phyloP scores from a whole-genome alignment of 1,140 invertebrate genomes.

The Mercenaria mercenaria region DNA sequence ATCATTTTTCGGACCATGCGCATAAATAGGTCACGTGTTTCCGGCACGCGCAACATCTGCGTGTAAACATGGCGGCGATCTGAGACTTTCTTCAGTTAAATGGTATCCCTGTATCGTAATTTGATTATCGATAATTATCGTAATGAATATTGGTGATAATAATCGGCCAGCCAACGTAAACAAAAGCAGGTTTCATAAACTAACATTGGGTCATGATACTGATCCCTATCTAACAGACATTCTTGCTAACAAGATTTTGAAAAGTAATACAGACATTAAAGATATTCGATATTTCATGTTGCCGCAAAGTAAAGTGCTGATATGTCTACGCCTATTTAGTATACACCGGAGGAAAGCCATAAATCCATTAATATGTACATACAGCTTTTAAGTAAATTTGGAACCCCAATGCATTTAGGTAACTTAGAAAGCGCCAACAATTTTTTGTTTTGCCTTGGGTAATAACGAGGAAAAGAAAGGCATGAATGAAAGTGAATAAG shows the following conservation, averaged over 20 bases:
- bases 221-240: neutral
- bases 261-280: neutral
- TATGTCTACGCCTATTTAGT: too few relatives aligned
- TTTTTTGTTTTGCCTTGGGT: too few relatives aligned
- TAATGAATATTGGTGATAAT: slow-evolving; percentile 47
- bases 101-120: slow-evolving; percentile 26
- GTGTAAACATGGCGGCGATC: slow-evolving; percentile 47
- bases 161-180: slow-evolving; percentile 48
- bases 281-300: too few relatives aligned
- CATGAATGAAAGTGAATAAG: too few relatives aligned
- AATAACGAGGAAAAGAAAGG: too few relatives aligned
- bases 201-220: neutral
- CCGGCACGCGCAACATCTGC: slow-evolving; percentile 63
- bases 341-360: too few relatives aligned
- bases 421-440: too few relatives aligned
- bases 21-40: slow-evolving; percentile 38
- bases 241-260: neutral
- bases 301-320: too few relatives aligned
- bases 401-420: neutral
- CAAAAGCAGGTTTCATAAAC: slow-evolving; percentile 33
- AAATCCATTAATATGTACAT: too few relatives aligned
- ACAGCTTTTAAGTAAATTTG: neutral
- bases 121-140: slow-evolving; percentile 55
- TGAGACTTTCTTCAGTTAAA: slow-evolving; percentile 34
- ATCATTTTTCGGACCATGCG: neutral